phyloP scores from a whole-genome alignment of 2,888 invertebrate species.

The Malthinus seriepunctatus region DNA sequence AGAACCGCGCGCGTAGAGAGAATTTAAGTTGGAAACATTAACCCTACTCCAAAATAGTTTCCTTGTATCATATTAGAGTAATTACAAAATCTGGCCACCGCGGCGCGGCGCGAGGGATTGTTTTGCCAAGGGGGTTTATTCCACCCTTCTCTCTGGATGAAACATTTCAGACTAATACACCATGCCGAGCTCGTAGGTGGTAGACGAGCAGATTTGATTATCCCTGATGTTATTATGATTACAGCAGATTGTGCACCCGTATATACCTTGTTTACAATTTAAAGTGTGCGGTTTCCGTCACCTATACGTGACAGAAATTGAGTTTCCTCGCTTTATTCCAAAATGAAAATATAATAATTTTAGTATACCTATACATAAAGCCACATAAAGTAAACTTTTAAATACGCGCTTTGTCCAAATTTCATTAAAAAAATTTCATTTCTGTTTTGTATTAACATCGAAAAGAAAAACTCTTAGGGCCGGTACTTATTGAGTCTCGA shows the following conservation, averaged over 20 bases:
- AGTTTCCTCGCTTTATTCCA: conserved; percentile 10
- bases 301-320: conserved; percentile 30
- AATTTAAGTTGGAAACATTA: conserved; percentile 24
- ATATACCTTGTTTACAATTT: conserved; percentile 31
- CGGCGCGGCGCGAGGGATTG: conserved; percentile 31
- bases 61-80: conserved; percentile 32
- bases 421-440: too few species aligned
- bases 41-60: conserved; percentile 29
- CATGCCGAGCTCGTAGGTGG: conserved; percentile 32
- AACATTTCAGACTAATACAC: conserved; percentile 32
- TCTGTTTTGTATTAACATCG: too few species aligned
- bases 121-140: conserved; percentile 25
- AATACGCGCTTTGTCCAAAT: too few species aligned
- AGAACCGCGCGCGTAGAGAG: conserved; percentile 9
- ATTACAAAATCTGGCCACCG: conserved; percentile 33
- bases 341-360: conserved; percentile 9
- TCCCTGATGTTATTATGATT: conserved; percentile 35
- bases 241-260: conserved; percentile 30
- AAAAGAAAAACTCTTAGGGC: too few species aligned
- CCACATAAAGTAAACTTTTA: too few species aligned
- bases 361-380: too few species aligned
- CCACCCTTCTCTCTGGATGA: conserved; percentile 20
- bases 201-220: conserved; percentile 34
- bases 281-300: conserved; percentile 29
- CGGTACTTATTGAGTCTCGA: too few species aligned